Evolutionary conservation across 2,888 invertebrate species (phyloP).

Genomic region (Polydesmus complanatus): DNA sequence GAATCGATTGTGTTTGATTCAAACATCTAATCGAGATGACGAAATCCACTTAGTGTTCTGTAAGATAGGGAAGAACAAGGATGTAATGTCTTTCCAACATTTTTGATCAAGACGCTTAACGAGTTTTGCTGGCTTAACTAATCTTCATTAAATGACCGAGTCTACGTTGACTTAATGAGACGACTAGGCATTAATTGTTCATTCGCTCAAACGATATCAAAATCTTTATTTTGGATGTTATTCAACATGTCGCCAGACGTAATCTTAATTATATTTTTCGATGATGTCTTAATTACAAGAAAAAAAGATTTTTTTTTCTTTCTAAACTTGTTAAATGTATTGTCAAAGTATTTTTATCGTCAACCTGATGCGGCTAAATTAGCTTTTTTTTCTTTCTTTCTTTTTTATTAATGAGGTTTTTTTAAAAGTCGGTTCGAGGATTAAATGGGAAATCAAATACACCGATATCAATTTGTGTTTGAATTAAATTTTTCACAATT

Average conservation of each 20-base stretch:
- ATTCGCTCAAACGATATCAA: background rate
- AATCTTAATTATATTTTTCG: background rate
- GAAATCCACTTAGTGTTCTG: background rate
- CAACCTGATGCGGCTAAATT: no score
- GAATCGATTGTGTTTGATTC: background rate
- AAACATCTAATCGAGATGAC: background rate
- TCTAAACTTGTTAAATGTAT: no score
- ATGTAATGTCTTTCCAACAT: background rate
- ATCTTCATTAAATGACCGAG: background rate
- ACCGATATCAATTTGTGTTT: no score
- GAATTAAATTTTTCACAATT: no score
- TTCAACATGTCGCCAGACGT: no score
- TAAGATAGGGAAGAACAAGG: background rate
- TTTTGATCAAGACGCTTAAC: background rate
- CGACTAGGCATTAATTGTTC: background rate
- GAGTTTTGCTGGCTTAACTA: background rate
- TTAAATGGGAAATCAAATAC: no score
- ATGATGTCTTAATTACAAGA: background rate
- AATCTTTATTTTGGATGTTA: background rate
- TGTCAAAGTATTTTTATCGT: background rate
- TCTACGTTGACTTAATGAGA: background rate
- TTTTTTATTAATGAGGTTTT: no score
- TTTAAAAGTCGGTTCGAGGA: no score
- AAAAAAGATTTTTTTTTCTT: no score
- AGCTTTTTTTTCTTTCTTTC: no score